phyloP scores from a whole-genome alignment of 2,797 vertebrate species.

The Liasis olivaceus region DNA sequence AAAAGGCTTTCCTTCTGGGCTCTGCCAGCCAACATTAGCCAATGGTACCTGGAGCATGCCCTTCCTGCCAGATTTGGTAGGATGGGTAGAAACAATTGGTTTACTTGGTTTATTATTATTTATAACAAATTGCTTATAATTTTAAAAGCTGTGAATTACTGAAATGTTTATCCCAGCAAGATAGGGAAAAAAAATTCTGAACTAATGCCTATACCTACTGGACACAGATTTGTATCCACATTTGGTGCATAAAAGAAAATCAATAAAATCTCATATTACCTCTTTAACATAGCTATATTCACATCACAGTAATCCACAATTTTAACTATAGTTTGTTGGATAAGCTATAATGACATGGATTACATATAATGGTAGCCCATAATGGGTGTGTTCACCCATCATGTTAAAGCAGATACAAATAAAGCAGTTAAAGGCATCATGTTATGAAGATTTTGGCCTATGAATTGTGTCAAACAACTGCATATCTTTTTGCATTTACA shows the following conservation, averaged over 20 bases:
- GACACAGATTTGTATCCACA: not conserved
- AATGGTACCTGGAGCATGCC: too few species aligned
- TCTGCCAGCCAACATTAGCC: too few species aligned
- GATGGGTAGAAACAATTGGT: too few species aligned
- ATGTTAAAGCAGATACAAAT: not conserved
- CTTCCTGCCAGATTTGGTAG: too few species aligned
- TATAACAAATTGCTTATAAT: too few species aligned
- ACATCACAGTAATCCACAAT: not conserved
- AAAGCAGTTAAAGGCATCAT: not conserved
- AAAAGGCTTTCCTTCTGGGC: too few species aligned
- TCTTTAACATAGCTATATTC: not conserved
- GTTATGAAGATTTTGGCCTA: not conserved
- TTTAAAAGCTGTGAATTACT: not conserved
- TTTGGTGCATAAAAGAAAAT: not conserved
- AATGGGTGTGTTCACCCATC: not conserved
- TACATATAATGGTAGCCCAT: not conserved
- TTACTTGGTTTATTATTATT: too few species aligned
- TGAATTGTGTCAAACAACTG: not conserved
- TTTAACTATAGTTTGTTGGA: not conserved
- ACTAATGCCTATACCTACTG: not conserved
- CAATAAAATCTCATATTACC: not conserved
- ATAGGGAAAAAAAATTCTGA: not conserved
- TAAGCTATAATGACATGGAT: not conserved
- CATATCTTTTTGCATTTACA: not conserved
- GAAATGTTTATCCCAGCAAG: not conserved